A percentile compares a stretch with the other conserved stretches of the same genome.
Evolutionary conservation across 2,797 vertebrate genomes (phyloP).

Genomic region (Hapalemur alaotrensis): DNA sequence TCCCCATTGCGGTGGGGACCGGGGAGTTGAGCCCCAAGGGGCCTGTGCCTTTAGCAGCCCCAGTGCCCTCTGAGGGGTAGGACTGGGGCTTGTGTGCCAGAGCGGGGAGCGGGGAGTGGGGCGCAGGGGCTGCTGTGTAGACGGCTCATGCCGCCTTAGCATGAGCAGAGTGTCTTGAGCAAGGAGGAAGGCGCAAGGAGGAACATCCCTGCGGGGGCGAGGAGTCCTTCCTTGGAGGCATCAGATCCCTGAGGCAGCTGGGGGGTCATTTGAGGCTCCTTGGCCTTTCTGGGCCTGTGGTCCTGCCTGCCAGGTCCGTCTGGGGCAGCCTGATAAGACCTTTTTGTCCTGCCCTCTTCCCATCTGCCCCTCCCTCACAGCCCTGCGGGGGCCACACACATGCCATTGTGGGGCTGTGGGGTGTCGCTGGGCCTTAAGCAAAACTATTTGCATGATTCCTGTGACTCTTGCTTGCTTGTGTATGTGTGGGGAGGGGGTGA

Average conservation of each 20-base stretch:
- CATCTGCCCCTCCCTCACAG: background rate
- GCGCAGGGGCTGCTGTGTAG: background rate
- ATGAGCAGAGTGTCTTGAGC: too few species aligned
- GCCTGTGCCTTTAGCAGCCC: background rate
- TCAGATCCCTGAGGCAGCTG: background rate
- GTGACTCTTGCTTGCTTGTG: background rate
- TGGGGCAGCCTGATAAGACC: conserved; percentile 48
- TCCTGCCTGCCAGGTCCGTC: background rate
- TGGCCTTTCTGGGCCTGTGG: background rate
- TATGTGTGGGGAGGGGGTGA: too few species aligned
- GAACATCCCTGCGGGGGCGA: background rate
- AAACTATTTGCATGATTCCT: conserved; percentile 59
- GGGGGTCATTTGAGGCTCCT: too few species aligned
- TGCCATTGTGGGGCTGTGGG: background rate
- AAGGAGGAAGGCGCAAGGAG: background rate
- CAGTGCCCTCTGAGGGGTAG: too few species aligned
- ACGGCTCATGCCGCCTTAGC: too few species aligned
- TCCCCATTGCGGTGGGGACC: accelerated
- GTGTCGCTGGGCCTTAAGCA: conserved; percentile 15
- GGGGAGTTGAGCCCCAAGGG: background rate
- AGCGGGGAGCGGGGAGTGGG: background rate
- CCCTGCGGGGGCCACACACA: background rate
- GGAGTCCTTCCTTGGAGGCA: background rate
- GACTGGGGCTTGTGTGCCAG: background rate
- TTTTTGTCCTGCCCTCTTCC: background rate